Base-by-base conservation (phyloP, 2,888 invertebrate species). In the Dynastes maya region DNA sequence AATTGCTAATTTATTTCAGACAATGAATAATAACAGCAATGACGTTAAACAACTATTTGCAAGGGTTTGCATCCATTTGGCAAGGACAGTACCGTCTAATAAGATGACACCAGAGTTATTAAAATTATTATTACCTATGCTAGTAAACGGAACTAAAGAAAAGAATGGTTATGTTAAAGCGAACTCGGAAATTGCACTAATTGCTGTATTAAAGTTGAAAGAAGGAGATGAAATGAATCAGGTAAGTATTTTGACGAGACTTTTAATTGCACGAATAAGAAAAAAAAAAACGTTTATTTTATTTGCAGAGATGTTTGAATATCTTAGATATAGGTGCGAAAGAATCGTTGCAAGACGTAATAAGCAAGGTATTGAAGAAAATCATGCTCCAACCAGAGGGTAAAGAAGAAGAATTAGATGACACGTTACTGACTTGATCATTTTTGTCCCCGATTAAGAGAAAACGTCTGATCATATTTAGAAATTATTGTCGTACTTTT, bases 61-160 rank as follows among this genome's bases (percentile, higher is more conserved):
- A 5, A 93, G 94, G 88, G 94, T 96, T 27, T 92, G 95, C 82
- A 93, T 92, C 82, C 93, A 94, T 88, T 89, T 97, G 81, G 95
- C 95, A 2, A 93, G 94, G 86, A 90, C 89, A 78, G 90, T 93
- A 81, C 89, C 90, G 78, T 89, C 91, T 5, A 91, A 92, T 79
- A 91, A 92, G 83, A 91, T 92, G 87, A 89, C 93, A 49, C 90
- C 92, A 0, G 95, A 95, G 83, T 89, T 96, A 82, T 90, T 96
- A 82, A 95, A 94, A 86, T 90, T 94, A 72, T 89, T 97, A 81
- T 91, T 98, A 82, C 98, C 98, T 0, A 96, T 96, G 90, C 91
- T 99, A 83, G 98, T 99, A 74, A 99, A 98, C 90, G 99, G 99
- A 81, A 98, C 98, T 79, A 98, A 98, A 90, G 99, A 99, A 90